Evolutionary conservation across 2,888 invertebrate genomes (phyloP).

Genomic region (Chalcosyrphus nemorum): DNA sequence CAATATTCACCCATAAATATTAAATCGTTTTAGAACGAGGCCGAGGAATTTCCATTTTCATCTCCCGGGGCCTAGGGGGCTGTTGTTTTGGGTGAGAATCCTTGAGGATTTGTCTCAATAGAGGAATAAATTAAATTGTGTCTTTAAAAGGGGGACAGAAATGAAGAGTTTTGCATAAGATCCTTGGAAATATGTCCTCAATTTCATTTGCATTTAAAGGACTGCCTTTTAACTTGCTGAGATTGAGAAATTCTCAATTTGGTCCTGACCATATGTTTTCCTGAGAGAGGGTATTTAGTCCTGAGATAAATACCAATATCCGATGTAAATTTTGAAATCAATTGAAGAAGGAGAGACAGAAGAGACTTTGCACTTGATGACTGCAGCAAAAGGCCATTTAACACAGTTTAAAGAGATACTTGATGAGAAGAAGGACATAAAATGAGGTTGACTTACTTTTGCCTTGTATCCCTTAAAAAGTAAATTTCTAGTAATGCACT

Average conservation of each 20-base stretch:
- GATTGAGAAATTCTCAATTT: neutral
- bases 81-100: slow-evolving; percentile 15
- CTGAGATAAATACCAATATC: too few relatives aligned
- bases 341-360: too few relatives aligned
- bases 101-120: slow-evolving; percentile 13
- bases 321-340: too few relatives aligned
- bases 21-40: slow-evolving; percentile 28
- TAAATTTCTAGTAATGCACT: too few relatives aligned
- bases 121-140: slow-evolving; percentile 21
- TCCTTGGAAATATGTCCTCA: neutral
- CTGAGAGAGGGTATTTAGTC: neutral
- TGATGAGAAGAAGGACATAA: too few relatives aligned
- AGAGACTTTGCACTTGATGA: too few relatives aligned
- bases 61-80: neutral
- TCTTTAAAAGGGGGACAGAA: neutral
- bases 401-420: too few relatives aligned
- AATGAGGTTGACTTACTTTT: too few relatives aligned
- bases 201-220: slow-evolving; percentile 11
- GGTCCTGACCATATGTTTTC: neutral
- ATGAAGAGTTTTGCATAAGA: neutral
- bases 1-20: slow-evolving; percentile 27
- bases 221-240: neutral
- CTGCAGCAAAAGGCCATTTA: too few relatives aligned
- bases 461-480: too few relatives aligned
- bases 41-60: slow-evolving; percentile 19